Evolutionary conservation across 2,113 vertebrate genomes (phyloP), one percentile per base, ranked within the genome.

Genomic region (Siphamia tubifer): DNA sequence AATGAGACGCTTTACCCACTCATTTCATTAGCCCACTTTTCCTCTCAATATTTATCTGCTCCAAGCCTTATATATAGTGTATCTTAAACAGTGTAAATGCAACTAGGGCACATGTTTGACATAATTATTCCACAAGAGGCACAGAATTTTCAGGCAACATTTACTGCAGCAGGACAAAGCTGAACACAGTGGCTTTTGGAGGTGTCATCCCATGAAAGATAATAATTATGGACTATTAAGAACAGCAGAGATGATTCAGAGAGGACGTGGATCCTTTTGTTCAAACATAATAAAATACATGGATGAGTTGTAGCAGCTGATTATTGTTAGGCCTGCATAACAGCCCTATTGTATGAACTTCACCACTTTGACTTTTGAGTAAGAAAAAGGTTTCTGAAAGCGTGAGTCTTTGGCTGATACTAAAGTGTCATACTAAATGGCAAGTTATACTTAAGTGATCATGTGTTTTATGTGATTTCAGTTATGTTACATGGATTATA

Each of bases 41-140:
- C 70, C n/a, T 32, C 38, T 62, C 58, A 86, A 83, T 84, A 84
- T 88, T 79, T 71, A 71, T 76, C 70, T 27, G 65, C 73, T 77
- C 23, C 39, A 3, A 70, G 74, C 62, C n/a, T n/a, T n/a, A 36
- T 52, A 36, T 52, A 68, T 24, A 45, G 11, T 52, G 27, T 25
- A 79, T 81, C 60, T 66, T 68, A 62, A 87, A 85, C 61, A 81
- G 68, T 67, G 73, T 52, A 21, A 67, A 64, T 32, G 23, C 71
- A 79, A 74, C 35, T 58, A 20, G 66, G 60, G 56, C 74, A 64
- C 35, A 42, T 75, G 64, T 70, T 87, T 78, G 27, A 48, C 44
- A 77, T 76, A 70, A 64, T 68, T 70, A 67, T 74, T 76, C 39
- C 34, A 67, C 51, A n/a, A 13, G 62, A 83, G 66, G 74, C 62